Base-by-base conservation (phyloP, 2,888 invertebrate genomes). In the Lapara coniferarum region DNA sequence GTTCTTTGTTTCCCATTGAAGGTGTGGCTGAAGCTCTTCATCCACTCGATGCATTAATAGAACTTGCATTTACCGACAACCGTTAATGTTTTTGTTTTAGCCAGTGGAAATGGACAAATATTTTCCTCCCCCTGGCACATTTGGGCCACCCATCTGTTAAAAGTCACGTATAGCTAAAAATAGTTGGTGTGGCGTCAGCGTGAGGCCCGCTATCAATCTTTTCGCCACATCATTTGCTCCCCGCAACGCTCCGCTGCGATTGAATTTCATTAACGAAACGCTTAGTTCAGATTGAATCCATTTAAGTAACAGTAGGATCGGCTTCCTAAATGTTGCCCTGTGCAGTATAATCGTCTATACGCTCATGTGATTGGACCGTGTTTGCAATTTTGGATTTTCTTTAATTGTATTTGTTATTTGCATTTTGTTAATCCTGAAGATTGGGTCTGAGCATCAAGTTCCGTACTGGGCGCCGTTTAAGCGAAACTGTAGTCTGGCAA, bases 201-300 rank as follows among this genome's bases (percentile, higher is more conserved):
- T 72, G 75, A 78, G 83, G 81, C 81, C 19, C 81, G 84, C 89
- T 84, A 93, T 93, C 93, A 92, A 93, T 93, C 93, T 93, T 90
- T 88, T 89, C 89, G 89, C 93, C 93, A 92, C 93, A 92, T 93
- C 93, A 92, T 93, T 93, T 92, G 92, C 90, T 89, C 90, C 89
- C 91, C 88, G 85, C 88, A 80, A 83, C 82, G 84, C 84, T 77
- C 78, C 82, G 81, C 86, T 84, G 81, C 91, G 91, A 93, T 93
- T 93, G 93, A 92, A 92, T 93, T 93, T 92, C 93, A 93, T 93
- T 93, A 93, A 91, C 89, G 89, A 84, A 92, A 89, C 93, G 93
- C 92, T 93, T 93, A 93, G 92, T 89, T 87, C 89, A 89, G 90
- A 93, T 93, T 93, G 92, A 89, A 92, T 91, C 92, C 87, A 92